These are phyloP conservation scores for Hyphantria cunea DNA, from an alignment of 1,140 invertebrate genomes.

Conservation along the genomic window DNA sequence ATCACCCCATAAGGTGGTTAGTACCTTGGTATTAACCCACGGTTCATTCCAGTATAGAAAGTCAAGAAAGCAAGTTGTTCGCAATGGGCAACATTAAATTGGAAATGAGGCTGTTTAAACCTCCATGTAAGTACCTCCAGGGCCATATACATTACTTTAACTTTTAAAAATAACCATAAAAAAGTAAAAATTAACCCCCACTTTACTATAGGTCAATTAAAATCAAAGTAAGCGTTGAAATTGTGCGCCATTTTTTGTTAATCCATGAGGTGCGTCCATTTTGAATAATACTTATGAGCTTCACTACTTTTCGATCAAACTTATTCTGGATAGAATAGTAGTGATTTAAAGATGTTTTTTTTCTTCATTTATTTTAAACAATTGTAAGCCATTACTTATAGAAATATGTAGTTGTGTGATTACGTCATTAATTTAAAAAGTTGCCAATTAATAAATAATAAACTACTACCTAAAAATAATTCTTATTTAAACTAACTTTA, in stretches of 20 bases:
- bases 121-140: conserved; percentile 55
- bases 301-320: background rate
- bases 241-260: background rate
- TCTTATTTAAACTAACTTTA: no score
- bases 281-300: background rate
- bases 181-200: no score
- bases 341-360: no score
- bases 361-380: no score
- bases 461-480: no score
- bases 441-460: no score
- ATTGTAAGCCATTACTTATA: no score
- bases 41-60: conserved; percentile 49
- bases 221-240: background rate
- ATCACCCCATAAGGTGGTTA: conserved; percentile 48
- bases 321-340: no score
- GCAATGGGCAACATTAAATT: background rate
- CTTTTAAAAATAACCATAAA: background rate
- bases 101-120: conserved; percentile 30
- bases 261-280: background rate
- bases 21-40: conserved; percentile 47
- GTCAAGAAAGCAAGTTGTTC: conserved; percentile 32
- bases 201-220: no score
- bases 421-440: no score
- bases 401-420: no score
- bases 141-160: background rate